Evolutionary conservation across 2,888 invertebrate species (phyloP).

Genomic region (Pammene aurita): DNA sequence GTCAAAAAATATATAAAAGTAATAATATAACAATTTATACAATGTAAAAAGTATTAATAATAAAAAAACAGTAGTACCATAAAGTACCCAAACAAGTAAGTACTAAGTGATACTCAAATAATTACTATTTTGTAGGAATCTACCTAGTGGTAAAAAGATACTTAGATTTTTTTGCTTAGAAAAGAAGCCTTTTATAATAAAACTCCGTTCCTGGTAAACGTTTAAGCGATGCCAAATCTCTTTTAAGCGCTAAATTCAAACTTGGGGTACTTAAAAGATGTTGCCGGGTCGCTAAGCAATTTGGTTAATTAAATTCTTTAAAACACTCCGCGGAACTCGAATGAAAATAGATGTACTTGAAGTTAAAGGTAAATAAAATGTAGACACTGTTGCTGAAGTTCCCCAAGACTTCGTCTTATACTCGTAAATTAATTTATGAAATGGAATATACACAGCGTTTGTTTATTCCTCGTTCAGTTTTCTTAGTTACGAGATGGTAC

Average conservation of each 20-base stretch:
- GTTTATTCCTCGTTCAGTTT: background rate
- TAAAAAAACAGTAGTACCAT: too few relatives aligned
- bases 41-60: too few relatives aligned
- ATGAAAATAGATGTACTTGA: slow-evolving; percentile 55
- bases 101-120: too few relatives aligned
- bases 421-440: slow-evolving; percentile 14
- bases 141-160: too few relatives aligned
- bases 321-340: slow-evolving; percentile 46
- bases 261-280: slow-evolving; percentile 23
- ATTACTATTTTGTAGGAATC: too few relatives aligned
- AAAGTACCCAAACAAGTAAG: too few relatives aligned
- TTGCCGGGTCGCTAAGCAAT: slow-evolving; percentile 46
- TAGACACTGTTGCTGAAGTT: slow-evolving; percentile 41
- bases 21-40: too few relatives aligned
- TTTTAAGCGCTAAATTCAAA: slow-evolving; percentile 27
- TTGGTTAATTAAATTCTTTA: slow-evolving; percentile 54
- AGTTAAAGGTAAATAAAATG: slow-evolving; percentile 50
- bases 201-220: background rate
- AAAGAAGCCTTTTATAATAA: background rate
- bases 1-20: too few relatives aligned
- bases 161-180: too few relatives aligned
- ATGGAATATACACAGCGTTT: background rate
- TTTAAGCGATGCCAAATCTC: slow-evolving; percentile 9
- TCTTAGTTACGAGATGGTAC: background rate
- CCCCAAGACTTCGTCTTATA: slow-evolving; percentile 19